Percentiles rank a stretch among this genome's conserved stretches.
Conservation (phyloP, 2,888 invertebrate genomes). For the Tetheella fluctuosa region DNA sequence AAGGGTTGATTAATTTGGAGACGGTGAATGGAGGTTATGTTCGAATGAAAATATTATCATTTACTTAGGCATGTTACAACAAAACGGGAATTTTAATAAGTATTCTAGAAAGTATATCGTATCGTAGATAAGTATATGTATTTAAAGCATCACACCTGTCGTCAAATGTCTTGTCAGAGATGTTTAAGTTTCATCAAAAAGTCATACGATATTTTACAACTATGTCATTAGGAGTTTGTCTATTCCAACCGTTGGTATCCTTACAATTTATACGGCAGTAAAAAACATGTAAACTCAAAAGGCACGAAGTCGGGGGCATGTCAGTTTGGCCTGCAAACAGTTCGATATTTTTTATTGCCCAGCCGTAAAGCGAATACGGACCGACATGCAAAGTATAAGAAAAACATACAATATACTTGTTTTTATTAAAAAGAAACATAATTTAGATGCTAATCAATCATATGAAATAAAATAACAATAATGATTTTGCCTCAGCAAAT, state of each 20-base stretch:
- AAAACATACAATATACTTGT: background rate
- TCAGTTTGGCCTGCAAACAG: background rate
- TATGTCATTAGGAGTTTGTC: no score
- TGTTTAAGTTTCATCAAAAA: no score
- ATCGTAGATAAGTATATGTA: no score
- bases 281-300: background rate
- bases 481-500: background rate
- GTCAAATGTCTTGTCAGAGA: no score
- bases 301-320: background rate
- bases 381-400: background rate
- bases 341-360: constrained; percentile 6
- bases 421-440: background rate
- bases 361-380: background rate
- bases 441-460: background rate
- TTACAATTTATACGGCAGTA: background rate
- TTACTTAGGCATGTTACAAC: no score
- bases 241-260: background rate
- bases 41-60: background rate
- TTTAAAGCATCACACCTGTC: no score
- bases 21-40: background rate
- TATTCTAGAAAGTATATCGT: no score
- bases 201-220: no score
- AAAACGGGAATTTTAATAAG: no score
- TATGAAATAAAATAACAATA: background rate
- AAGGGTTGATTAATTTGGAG: no score